Base-by-base conservation (phyloP, 2,113 vertebrate genomes). In the Pipa parva region DNA sequence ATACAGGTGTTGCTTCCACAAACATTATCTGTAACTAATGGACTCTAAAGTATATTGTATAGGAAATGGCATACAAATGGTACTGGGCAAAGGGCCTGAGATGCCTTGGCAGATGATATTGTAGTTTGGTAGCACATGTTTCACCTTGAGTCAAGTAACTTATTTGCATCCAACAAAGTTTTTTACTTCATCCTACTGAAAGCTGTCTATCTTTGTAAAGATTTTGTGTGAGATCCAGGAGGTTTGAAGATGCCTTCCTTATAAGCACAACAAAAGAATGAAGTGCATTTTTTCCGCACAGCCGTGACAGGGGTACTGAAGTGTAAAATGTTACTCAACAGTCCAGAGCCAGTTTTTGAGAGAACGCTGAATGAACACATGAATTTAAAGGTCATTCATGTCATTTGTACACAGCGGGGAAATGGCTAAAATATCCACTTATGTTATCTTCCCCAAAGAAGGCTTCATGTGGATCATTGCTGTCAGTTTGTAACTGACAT, bases 321-420 rank as follows among this genome's bases (percentile, higher is more conserved):
- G 66, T 70, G 66, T 70, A 54, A 70, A 70, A 70, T 61, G 58
- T 51, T 70, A 54, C 57, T 59, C 57, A 61, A 60, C 66, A 70
- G 54, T 70, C 58, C 48, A 24, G 26, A 54, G 58, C 13, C 57
- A 25, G 24, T 15, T 70, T 50, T 56, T 27, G 66, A 61, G 39
- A 59, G 49, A 55, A 29, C 33, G 45, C 36, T 68, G 52, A 59
- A 70, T 70, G 58, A 70, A 70, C 49, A 70, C 66, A 61, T 54
- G 48, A 61, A 61, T 70, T 54, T 70, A 70, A 70, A 70, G 66
- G 66, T 70, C 66, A 70, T 58, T 20, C 27, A 59, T 70, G 66
- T 70, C 66, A 54, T 70, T 70, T 45, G 36, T 54, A 39, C 58
- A 18, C 58, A 61, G 66, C 28, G 54, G 66, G 26, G 45, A 61